Evolutionary conservation across 2,888 invertebrate species (phyloP), one percentile per base, ranked within the genome.

Genomic region (Peribatodes rhomboidaria): DNA sequence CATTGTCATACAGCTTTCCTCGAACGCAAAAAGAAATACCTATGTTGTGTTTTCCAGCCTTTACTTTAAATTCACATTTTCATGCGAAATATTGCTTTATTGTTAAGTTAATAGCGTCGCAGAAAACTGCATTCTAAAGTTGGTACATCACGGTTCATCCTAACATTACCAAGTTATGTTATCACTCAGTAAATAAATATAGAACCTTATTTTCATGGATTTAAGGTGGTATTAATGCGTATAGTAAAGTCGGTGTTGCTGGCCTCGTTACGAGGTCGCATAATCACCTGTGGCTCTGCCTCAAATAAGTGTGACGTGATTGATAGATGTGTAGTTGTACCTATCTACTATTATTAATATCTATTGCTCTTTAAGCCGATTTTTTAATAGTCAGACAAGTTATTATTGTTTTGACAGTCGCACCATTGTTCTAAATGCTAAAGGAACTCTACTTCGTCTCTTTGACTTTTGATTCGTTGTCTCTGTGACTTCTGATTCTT

Each of bases 291-390:
- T 68, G 42, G 35, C 60, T 61, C 49, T 68, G 70, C 75, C 76
- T 76, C 66, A 46, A 70, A 75, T 70, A 70, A 68, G 70, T 68
- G 67, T 76, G 68, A 77, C 54, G 73, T 76, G 74, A 67, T 58
- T 76, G 72, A 67, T 57, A 41, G 63, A 63, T 60, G 8, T 35
- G 42, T 1, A 41, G 2, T 8, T n/a, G 2, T 18, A 41, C 22
- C 14, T 13, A 22, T 0, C 14, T 11, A n/a, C 9, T n/a, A 35
- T n/a, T n/a, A n/a, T n/a, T n/a, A n/a, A n/a, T n/a, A n/a, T n/a
- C n/a, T n/a, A n/a, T n/a, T n/a, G 27, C 27, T 27, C 10, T 11
- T 6, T 18, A 16, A 16, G 50, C 18, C 35, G 50, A 27, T 27
- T 46, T 20, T 42, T 42, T 10, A 9, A n/a, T n/a, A n/a, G n/a